Evolutionary conservation across 2,888 invertebrate genomes (phyloP).

Genomic region (Hanleya hanleyi): DNA sequence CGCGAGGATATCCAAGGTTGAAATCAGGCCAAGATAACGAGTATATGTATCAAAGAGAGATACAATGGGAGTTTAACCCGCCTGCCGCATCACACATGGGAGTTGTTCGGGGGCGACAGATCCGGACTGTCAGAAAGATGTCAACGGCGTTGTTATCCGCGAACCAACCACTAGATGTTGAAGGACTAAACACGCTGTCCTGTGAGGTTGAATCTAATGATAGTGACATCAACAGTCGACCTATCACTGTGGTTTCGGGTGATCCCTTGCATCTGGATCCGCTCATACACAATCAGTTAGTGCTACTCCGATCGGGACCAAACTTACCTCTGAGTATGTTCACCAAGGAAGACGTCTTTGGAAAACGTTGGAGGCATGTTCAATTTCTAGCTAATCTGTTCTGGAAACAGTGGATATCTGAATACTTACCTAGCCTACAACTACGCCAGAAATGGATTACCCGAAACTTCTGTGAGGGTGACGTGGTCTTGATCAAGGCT

Average conservation of each 20-base stretch:
- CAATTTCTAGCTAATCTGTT: too few relatives aligned
- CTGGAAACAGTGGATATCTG: too few relatives aligned
- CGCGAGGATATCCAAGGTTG: not conserved
- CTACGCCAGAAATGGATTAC: too few relatives aligned
- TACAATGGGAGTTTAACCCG: not conserved
- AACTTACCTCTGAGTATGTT: not conserved
- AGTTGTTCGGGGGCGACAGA: not conserved
- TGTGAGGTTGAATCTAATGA: not conserved
- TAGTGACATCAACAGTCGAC: not conserved
- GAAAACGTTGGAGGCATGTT: too few relatives aligned
- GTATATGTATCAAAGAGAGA: not conserved
- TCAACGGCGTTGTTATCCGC: not conserved
- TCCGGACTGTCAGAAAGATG: not conserved
- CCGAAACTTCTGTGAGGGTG: too few relatives aligned
- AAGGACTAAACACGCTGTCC: not conserved
- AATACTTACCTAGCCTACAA: too few relatives aligned
- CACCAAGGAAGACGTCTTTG: too few relatives aligned
- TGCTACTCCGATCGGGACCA: not conserved
- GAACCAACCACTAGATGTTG: not conserved
- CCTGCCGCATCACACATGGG: not conserved
- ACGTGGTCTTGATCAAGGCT: too few relatives aligned
- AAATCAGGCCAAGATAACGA: not conserved
- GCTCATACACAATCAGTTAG: not conserved
- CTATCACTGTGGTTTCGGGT: not conserved
- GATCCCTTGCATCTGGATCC: not conserved